These are phyloP conservation scores for Brachylomia viminalis DNA, from an alignment of 2,888 invertebrate species.

Conservation along the genomic window DNA sequence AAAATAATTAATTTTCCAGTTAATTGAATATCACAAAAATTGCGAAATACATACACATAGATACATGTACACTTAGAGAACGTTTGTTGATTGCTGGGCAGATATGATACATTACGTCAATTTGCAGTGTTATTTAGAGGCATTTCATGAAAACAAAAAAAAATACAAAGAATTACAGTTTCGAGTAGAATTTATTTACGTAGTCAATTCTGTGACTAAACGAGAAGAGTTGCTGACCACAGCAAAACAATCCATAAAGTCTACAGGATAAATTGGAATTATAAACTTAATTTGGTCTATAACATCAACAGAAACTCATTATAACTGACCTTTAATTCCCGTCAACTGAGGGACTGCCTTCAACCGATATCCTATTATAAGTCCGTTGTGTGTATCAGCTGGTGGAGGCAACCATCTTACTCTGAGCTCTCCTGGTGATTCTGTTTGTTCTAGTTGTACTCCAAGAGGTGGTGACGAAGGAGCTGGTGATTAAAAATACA, in stretches of 20 bases:
- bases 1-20: constrained; percentile 5
- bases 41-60: background rate
- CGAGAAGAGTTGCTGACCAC: background rate
- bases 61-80: background rate
- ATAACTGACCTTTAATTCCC: constrained; percentile 80
- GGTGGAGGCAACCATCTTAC: constrained; percentile 88
- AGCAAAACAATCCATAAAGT: background rate
- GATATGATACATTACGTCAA: background rate
- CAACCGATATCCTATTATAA: constrained; percentile 84
- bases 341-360: constrained; percentile 84
- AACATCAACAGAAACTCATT: background rate
- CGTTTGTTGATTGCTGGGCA: background rate
- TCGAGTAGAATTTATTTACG: too few species aligned
- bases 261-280: too few species aligned
- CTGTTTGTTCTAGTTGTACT: constrained; percentile 87
- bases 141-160: background rate
- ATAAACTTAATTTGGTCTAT: background rate
- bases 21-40: background rate
- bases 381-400: constrained; percentile 85
- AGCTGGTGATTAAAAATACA: constrained; percentile 68
- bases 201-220: background rate
- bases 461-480: constrained; percentile 86
- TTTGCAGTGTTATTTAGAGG: background rate
- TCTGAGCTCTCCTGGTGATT: constrained; percentile 85
- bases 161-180: background rate